Evolutionary conservation across 2,888 invertebrate genomes (phyloP).

Genomic region (Phorcus lineatus): DNA sequence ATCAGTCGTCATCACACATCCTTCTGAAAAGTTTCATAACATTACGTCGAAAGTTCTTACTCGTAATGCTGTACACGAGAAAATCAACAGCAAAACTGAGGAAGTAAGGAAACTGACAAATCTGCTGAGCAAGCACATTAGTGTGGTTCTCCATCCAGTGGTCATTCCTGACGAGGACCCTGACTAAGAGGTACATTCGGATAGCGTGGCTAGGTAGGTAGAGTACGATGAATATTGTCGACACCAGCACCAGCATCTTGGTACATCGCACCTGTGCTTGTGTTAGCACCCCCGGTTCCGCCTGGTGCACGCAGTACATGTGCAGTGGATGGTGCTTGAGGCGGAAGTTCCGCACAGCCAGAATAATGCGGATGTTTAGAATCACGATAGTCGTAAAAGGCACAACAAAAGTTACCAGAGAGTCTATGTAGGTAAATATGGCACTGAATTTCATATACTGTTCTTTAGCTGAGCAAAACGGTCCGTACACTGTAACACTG

Average conservation of each 20-base stretch:
- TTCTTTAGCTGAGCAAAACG: slow-evolving; percentile 38
- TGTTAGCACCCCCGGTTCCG: slow-evolving; percentile 42
- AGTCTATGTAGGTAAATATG: slow-evolving; percentile 60
- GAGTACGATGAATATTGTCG: slow-evolving; percentile 63
- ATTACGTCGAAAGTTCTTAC: slow-evolving; percentile 55
- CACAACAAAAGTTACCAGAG: slow-evolving; percentile 55
- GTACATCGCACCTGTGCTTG: slow-evolving; percentile 59
- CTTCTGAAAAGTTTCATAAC: slow-evolving; percentile 33
- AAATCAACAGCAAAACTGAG: slow-evolving; percentile 62
- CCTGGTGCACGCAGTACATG: slow-evolving; percentile 32
- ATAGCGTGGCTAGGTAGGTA: slow-evolving; percentile 68
- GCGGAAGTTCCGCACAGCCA: slow-evolving; percentile 46
- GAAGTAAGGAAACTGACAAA: slow-evolving; percentile 60
- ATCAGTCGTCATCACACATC: slow-evolving; percentile 1
- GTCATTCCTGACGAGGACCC: slow-evolving; percentile 30
- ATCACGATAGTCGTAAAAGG: slow-evolving; percentile 57
- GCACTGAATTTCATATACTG: slow-evolving; percentile 44
- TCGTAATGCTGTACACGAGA: slow-evolving; percentile 57
- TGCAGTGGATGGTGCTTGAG: slow-evolving; percentile 37
- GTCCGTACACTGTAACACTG: slow-evolving; percentile 24
- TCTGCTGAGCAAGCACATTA: slow-evolving; percentile 47
- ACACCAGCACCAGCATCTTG: slow-evolving; percentile 64
- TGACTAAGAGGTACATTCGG: slow-evolving; percentile 55
- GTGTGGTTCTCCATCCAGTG: slow-evolving; percentile 31
- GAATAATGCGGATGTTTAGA: slow-evolving; percentile 54